A percentile compares a stretch with the other conserved stretches of the same genome.
These are phyloP conservation scores for Pseudolycoriella hygida DNA, from an alignment of 2,888 invertebrate genomes.

Conservation along the genomic window DNA sequence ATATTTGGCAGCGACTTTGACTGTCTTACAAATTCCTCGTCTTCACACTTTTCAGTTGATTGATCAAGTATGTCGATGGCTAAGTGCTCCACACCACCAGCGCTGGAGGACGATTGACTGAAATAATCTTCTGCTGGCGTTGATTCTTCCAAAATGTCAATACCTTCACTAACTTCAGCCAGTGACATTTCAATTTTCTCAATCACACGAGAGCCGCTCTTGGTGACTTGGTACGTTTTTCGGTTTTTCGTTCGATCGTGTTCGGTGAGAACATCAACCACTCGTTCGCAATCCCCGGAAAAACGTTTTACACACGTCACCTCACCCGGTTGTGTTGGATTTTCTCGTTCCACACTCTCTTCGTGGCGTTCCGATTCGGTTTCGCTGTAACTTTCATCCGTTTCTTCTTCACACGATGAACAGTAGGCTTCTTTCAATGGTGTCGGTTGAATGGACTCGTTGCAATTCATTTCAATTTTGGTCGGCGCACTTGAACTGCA, in stretches of 20 bases:
- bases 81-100: conserved; percentile 35
- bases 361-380: conserved; percentile 26
- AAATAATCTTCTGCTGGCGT: conserved; percentile 52
- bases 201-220: conserved; percentile 14
- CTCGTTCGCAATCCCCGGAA: conserved; percentile 26
- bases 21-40: conserved; percentile 6
- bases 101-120: conserved; percentile 27
- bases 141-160: conserved; percentile 34
- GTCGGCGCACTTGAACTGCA: conserved; percentile 14
- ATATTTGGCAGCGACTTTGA: neutral
- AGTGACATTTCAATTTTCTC: conserved; percentile 13
- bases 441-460: conserved; percentile 2
- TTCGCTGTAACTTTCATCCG: conserved; percentile 24
- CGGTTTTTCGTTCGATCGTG: conserved; percentile 28
- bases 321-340: neutral
- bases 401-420: conserved; percentile 18
- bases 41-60: conserved; percentile 23
- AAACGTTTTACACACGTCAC: conserved; percentile 25
- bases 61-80: conserved; percentile 38
- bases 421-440: conserved; percentile 7
- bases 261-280: conserved; percentile 23
- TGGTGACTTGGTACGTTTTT: conserved; percentile 23
- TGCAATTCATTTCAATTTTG: conserved; percentile 10
- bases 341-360: conserved; percentile 24
- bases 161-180: conserved; percentile 14